Conservation (phyloP, 2,888 invertebrate species). For the Cheilosia impressa region DNA sequence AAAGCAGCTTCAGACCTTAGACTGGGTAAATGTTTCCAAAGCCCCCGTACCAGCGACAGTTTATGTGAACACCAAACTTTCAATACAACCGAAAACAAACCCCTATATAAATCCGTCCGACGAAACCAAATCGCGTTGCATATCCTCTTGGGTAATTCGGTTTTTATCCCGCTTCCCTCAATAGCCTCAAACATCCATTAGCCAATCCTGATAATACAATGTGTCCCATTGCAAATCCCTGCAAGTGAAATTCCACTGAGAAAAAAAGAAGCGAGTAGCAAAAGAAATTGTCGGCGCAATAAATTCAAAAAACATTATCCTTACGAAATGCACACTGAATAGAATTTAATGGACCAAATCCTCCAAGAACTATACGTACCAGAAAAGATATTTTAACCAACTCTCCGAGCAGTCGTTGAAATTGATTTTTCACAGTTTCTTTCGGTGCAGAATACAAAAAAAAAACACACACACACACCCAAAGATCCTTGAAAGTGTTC, state of each 20-base stretch:
- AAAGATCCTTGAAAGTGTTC: conserved; percentile 64
- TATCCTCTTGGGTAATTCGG: too few relatives aligned
- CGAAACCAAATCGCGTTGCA: not conserved
- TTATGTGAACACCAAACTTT: too few relatives aligned
- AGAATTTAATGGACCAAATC: conserved; percentile 66
- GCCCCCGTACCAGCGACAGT: too few relatives aligned
- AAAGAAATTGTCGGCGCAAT: conserved; percentile 5
- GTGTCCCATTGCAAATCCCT: not conserved
- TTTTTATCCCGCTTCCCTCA: too few relatives aligned
- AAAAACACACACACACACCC: not conserved
- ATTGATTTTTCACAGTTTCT: conserved; percentile 60
- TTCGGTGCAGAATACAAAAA: conserved; percentile 3
- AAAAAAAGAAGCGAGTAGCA: not conserved
- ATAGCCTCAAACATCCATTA: conserved; percentile 2
- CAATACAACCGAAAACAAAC: not conserved
- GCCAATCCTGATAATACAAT: not conserved
- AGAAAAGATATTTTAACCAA: conserved; percentile 19
- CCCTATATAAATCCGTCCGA: not conserved
- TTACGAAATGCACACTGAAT: conserved; percentile 55
- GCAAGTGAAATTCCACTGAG: not conserved
- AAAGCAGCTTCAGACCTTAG: too few relatives aligned
- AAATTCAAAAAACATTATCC: conserved; percentile 46
- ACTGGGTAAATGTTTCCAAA: too few relatives aligned
- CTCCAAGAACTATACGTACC: conserved; percentile 46
- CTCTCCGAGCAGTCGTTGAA: conserved; percentile 39